phyloP scores from a whole-genome alignment of 1,140 invertebrate genomes.

The Trachelipus rathkii region DNA sequence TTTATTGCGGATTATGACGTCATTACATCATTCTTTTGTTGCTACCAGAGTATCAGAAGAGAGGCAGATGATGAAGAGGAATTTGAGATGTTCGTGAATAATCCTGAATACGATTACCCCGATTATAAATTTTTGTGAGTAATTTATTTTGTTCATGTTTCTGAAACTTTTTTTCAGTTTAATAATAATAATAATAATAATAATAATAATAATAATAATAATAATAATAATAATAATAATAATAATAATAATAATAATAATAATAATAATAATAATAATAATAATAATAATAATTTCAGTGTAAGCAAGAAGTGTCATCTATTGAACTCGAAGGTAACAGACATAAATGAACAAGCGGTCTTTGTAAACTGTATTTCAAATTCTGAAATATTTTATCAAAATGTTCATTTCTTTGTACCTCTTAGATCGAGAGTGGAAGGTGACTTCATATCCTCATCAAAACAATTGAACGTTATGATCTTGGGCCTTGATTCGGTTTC shows the following conservation, averaged over 20 bases:
- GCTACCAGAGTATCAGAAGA: neutral
- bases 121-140: too few species aligned
- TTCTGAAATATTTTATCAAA: neutral
- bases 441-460: neutral
- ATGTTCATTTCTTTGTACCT: constrained; percentile 21
- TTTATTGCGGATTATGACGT: neutral
- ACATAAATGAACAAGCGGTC: neutral
- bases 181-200: too few species aligned
- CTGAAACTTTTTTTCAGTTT: too few species aligned
- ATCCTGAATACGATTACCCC: too few species aligned
- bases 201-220: too few species aligned
- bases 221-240: too few species aligned
- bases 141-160: too few species aligned
- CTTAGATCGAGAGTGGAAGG: neutral
- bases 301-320: neutral
- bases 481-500: constrained; percentile 60
- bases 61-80: neutral
- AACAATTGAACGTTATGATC: constrained; percentile 50
- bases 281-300: neutral
- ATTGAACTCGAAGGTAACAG: neutral
- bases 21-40: neutral
- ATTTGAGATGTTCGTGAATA: neutral
- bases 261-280: neutral
- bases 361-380: neutral
- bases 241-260: too few species aligned